Percentiles rank a stretch among this genome's conserved stretches.
Evolutionary conservation across 1,140 invertebrate genomes (phyloP).

Genomic region (Apis florea): DNA sequence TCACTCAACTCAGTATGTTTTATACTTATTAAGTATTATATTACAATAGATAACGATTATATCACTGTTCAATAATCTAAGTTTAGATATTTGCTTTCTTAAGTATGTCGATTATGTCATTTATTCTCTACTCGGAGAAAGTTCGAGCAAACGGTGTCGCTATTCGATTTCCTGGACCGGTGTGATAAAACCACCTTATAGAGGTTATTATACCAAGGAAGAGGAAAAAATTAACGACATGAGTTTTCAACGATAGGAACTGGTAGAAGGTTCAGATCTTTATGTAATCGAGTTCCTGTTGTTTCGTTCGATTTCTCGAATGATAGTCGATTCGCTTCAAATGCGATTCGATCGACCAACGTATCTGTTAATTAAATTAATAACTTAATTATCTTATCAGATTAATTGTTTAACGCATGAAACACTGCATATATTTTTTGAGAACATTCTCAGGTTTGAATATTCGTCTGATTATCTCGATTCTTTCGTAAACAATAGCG

Average conservation of each 20-base stretch:
- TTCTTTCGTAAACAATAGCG: neutral
- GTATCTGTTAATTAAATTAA: neutral
- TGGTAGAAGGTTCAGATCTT: slow-evolving; percentile 9
- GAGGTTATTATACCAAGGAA: neutral
- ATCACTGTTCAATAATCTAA: slow-evolving; percentile 3
- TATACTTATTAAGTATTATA: neutral
- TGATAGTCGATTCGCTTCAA: neutral
- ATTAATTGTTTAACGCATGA: neutral
- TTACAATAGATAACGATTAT: neutral
- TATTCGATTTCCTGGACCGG: slow-evolving; percentile 53
- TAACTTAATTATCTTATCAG: neutral
- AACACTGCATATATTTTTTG: neutral
- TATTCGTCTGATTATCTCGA: neutral
- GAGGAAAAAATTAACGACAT: slow-evolving; percentile 19
- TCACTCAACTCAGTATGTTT: no score
- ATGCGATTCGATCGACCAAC: neutral
- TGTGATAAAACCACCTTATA: slow-evolving; percentile 51
- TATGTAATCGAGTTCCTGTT: slow-evolving; percentile 24
- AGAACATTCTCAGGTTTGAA: slow-evolving; percentile 27
- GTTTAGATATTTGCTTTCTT: slow-evolving; percentile 25
- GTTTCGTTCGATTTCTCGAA: neutral
- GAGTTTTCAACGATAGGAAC: neutral
- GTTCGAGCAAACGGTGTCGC: slow-evolving; percentile 37
- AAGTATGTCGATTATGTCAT: slow-evolving; percentile 50
- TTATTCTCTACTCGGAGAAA: slow-evolving; percentile 54